phyloP scores from a whole-genome alignment of 2,797 vertebrate genomes.

The Rhinogobio ventralis region DNA sequence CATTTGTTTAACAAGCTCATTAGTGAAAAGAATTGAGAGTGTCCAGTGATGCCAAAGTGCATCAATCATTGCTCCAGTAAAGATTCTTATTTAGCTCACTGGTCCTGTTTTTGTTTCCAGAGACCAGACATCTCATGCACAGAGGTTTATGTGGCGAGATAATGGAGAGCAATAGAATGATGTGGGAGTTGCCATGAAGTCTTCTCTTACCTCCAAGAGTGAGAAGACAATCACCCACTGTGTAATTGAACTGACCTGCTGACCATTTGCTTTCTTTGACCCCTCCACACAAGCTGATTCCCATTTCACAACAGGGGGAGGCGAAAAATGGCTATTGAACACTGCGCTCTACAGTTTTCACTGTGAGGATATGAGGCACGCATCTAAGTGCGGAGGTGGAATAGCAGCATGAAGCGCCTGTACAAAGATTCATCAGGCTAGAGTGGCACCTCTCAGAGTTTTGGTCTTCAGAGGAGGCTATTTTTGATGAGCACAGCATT shows the following conservation, averaged over 20 bases:
- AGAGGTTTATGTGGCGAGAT: constrained; percentile 51
- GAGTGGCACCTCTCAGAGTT: constrained; percentile 27
- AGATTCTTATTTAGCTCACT: constrained; percentile 45
- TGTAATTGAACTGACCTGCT: constrained; percentile 70
- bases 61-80: constrained; percentile 38
- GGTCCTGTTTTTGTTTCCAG: constrained; percentile 50
- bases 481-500: constrained; percentile 57
- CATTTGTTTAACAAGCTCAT: constrained; percentile 45
- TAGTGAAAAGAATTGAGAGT: constrained; percentile 39
- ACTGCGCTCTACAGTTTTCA: constrained; percentile 33
- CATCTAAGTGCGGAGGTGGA: constrained; percentile 46
- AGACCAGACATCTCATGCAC: constrained; percentile 9
- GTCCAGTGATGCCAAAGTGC: constrained; percentile 38
- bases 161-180: constrained; percentile 59
- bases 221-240: constrained; percentile 62
- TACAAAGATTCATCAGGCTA: constrained; percentile 53
- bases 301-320: constrained; percentile 52
- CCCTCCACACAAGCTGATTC: constrained; percentile 55
- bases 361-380: constrained; percentile 23
- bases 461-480: constrained; percentile 50
- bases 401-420: constrained; percentile 39
- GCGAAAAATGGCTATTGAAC: constrained; percentile 39
- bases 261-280: constrained; percentile 61
- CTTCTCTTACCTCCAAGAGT: constrained; percentile 54
- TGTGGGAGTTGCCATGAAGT: constrained; percentile 66